Conservation (phyloP, 2,113 vertebrate genomes). For the Percina caprodes region DNA sequence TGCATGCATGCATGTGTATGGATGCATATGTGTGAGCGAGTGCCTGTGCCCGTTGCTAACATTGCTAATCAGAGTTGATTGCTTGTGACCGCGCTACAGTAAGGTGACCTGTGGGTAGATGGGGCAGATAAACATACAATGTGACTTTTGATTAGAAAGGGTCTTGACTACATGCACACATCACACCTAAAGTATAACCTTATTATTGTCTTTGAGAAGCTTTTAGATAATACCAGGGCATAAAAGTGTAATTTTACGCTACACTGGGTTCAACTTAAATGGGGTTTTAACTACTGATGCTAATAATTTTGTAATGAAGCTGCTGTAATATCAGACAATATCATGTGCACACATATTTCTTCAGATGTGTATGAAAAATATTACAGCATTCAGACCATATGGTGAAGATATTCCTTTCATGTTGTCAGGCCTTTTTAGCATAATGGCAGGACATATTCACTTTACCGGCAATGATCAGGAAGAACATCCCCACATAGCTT, state of each 20-base stretch:
- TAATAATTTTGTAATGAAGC: background rate
- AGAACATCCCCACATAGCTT: slow-evolving; percentile 9
- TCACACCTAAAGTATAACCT: slow-evolving; percentile 53
- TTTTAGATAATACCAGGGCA: slow-evolving; percentile 20
- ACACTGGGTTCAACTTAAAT: background rate
- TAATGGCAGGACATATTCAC: background rate
- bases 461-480: background rate
- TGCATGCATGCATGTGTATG: background rate
- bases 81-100: slow-evolving; percentile 59
- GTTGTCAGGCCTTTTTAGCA: background rate
- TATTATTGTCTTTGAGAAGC: slow-evolving; percentile 35
- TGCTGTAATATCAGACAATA: background rate
- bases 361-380: background rate
- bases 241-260: slow-evolving; percentile 4
- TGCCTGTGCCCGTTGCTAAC: slow-evolving; percentile 31
- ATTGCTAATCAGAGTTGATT: slow-evolving; percentile 74
- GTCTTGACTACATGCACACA: slow-evolving; percentile 41
- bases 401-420: background rate
- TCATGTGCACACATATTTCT: slow-evolving; percentile 1
- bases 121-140: slow-evolving; percentile 67
- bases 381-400: background rate
- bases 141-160: slow-evolving; percentile 65
- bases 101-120: slow-evolving; percentile 52
- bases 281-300: background rate
- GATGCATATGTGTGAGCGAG: background rate